Conservation (phyloP, 2,888 invertebrate genomes). For the Lissocephala sabroskyi region DNA sequence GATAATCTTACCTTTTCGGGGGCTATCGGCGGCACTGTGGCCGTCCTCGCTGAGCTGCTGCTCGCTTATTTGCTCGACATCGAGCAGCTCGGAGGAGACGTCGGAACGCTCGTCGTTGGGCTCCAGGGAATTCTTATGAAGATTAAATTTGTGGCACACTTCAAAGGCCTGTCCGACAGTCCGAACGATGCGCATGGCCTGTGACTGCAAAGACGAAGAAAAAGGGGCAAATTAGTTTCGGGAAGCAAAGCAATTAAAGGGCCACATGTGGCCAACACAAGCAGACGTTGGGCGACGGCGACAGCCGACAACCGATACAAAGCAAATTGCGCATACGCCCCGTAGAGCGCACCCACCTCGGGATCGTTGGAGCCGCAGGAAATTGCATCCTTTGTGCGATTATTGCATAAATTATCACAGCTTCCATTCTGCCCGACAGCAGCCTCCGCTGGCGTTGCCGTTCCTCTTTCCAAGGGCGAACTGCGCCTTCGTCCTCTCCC, state of each 20-base stretch:
- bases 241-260: slow-evolving; percentile 1
- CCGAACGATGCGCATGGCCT: slow-evolving; percentile 98
- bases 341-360: slow-evolving; percentile 36
- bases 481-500: slow-evolving; percentile 47
- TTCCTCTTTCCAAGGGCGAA: slow-evolving; percentile 45
- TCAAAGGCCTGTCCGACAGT: slow-evolving; percentile 99
- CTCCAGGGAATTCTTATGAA: slow-evolving; percentile 75
- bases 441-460: neutral
- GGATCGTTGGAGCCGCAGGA: slow-evolving; percentile 40
- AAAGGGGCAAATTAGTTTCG: slow-evolving; percentile 20
- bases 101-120: slow-evolving; percentile 72
- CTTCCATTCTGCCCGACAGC: slow-evolving; percentile 13
- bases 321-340: slow-evolving; percentile 38
- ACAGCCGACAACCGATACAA: slow-evolving; percentile 3
- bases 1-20: slow-evolving; percentile 75
- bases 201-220: slow-evolving; percentile 81
- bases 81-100: slow-evolving; percentile 70
- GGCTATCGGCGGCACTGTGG: slow-evolving; percentile 65
- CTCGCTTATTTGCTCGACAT: slow-evolving; percentile 71
- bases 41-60: slow-evolving; percentile 73
- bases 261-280: neutral
- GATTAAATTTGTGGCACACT: slow-evolving; percentile 96
- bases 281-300: neutral
- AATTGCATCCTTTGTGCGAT: slow-evolving; percentile 52
- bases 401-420: slow-evolving; percentile 60